Evolutionary conservation across 35 echinoderm and acorn worm species (phyloP).

Genomic region (Antedon bifida): DNA sequence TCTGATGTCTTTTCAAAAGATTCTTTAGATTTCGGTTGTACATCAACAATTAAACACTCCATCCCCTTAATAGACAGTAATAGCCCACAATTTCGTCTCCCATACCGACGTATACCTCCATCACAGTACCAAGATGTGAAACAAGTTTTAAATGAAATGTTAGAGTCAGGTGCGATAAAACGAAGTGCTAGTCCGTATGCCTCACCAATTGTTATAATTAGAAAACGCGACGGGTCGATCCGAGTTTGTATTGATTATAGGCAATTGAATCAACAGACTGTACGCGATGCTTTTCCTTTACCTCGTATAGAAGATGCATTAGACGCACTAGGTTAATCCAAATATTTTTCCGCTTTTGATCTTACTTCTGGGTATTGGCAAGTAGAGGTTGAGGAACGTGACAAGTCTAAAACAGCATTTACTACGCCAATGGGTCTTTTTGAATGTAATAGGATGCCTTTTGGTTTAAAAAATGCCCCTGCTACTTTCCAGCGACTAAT

Average conservation of each 20-base stretch:
- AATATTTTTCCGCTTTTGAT: slow-evolving; percentile 3
- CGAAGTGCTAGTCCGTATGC: too few species aligned
- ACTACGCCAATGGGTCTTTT: slow-evolving; percentile 24
- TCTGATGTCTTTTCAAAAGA: too few species aligned
- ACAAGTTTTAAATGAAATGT: too few species aligned
- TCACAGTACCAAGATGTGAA: too few species aligned
- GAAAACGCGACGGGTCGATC: too few species aligned
- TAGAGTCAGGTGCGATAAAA: too few species aligned
- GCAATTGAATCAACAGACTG: neutral
- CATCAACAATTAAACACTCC: too few species aligned
- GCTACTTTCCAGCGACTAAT: slow-evolving; percentile 30
- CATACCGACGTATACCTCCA: too few species aligned
- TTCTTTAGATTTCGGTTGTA: too few species aligned
- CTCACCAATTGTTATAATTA: too few species aligned
- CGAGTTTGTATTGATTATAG: slow-evolving; percentile 5
- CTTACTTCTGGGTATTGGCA: slow-evolving; percentile 17
- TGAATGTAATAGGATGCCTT: slow-evolving; percentile 30
- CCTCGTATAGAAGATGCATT: slow-evolving; percentile 3
- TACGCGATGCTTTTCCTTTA: neutral
- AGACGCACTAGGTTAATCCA: neutral
- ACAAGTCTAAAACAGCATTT: slow-evolving; percentile 8
- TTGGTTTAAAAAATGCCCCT: slow-evolving; percentile 27
- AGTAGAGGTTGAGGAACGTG: neutral
- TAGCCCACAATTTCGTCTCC: too few species aligned
- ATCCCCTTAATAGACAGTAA: too few species aligned